These are phyloP conservation scores for Leptogaster cylindrica DNA, from an alignment of 2,888 invertebrate species.

Conservation along the genomic window DNA sequence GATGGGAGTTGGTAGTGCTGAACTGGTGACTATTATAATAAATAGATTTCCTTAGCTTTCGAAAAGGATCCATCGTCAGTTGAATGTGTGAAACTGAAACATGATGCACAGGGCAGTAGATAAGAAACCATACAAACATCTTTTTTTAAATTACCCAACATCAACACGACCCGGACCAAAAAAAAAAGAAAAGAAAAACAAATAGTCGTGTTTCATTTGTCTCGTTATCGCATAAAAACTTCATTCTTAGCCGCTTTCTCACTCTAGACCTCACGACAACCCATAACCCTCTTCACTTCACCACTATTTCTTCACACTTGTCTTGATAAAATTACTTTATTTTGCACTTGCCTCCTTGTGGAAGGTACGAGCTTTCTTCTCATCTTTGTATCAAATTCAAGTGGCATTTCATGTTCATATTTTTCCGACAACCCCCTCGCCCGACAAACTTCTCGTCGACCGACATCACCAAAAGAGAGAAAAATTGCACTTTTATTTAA, in stretches of 20 bases:
- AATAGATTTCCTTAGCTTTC: no score
- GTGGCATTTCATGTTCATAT: conserved; percentile 19
- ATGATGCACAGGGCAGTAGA: neutral
- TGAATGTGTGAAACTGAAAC: no score
- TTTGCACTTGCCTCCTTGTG: neutral
- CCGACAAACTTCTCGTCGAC: no score
- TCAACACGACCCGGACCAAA: neutral
- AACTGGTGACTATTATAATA: no score
- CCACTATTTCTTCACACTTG: neutral
- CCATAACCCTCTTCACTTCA: neutral
- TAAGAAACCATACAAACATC: neutral
- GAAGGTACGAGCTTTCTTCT: neutral
- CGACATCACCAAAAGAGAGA: no score
- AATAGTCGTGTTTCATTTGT: neutral
- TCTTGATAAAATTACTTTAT: conserved; percentile 16
- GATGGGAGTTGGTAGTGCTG: no score
- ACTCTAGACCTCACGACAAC: no score
- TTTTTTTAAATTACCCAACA: neutral
- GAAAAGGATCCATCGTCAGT: no score
- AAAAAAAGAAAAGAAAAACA: no score
- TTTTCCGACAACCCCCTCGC: neutral
- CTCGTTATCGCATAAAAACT: conserved; percentile 5
- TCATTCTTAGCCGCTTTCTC: neutral
- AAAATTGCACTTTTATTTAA: neutral
- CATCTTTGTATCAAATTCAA: conserved; percentile 14